Evolutionary conservation across 2,113 vertebrate genomes (phyloP).

Genomic region (Morone chrysops): DNA sequence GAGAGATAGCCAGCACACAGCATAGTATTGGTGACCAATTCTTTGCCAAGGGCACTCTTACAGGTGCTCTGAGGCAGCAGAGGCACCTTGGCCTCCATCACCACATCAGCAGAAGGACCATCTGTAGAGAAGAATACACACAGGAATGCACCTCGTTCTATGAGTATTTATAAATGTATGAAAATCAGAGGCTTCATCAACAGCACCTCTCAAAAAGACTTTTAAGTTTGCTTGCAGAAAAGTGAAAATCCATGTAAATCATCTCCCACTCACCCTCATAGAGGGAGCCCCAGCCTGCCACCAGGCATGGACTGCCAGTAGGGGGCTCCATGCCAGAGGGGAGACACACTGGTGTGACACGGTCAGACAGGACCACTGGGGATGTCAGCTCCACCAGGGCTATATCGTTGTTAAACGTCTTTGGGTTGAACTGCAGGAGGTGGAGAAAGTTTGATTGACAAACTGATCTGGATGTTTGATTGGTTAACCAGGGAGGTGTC

Average conservation of each 20-base stretch:
- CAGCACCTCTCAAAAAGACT: neutral
- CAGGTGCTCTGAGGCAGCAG: constrained; percentile 90
- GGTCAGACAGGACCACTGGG: constrained; percentile 79
- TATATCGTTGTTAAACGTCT: constrained; percentile 94
- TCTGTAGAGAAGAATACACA: constrained; percentile 79
- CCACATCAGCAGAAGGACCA: constrained; percentile 88
- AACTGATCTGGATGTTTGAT: neutral
- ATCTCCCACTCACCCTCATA: constrained; percentile 87
- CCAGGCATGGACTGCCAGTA: constrained; percentile 88
- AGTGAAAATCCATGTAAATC: neutral
- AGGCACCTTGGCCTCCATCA: constrained; percentile 93
- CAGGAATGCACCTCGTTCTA: neutral
- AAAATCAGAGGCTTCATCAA: neutral
- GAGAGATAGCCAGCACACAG: constrained; percentile 93
- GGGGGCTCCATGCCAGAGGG: constrained; percentile 87
- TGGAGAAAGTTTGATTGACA: constrained; percentile 1
- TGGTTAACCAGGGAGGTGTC: neutral
- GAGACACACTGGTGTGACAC: constrained; percentile 89
- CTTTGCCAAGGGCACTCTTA: constrained; percentile 87
- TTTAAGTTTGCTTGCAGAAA: neutral
- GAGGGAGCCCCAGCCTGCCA: constrained; percentile 94
- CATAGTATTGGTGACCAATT: constrained; percentile 91
- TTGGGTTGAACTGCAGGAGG: constrained; percentile 91
- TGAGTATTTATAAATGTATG: neutral
- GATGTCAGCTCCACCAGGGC: constrained; percentile 91